Evolutionary conservation across 2,113 vertebrate species (phyloP).

Genomic region (Eurystomus gularis): DNA sequence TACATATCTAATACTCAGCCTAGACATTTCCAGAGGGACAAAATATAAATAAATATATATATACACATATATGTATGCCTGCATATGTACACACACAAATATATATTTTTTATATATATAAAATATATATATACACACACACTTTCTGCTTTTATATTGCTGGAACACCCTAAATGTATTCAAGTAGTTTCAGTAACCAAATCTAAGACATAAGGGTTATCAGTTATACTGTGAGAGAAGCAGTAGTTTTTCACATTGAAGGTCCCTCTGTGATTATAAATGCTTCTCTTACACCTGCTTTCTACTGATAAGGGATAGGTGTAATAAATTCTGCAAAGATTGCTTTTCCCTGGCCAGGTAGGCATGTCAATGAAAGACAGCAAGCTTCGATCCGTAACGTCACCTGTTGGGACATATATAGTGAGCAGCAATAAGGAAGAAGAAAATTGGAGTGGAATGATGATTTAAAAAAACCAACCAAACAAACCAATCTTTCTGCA

Average conservation of each 20-base stretch:
- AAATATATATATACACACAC: accelerated
- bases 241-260: not conserved
- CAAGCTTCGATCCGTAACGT: not conserved
- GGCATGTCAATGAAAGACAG: not conserved
- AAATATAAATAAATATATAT: too few species aligned
- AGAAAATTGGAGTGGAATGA: not conserved
- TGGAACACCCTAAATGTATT: not conserved
- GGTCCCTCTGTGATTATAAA: not conserved
- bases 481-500: not conserved
- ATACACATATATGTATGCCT: too few species aligned
- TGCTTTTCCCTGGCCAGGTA: not conserved
- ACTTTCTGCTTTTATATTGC: not conserved
- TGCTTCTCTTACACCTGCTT: constrained; percentile 7
- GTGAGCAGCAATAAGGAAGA: not conserved
- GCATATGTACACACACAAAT: not conserved
- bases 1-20: not conserved
- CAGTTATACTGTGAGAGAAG: not conserved
- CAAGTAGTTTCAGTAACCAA: not conserved
- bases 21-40: not conserved
- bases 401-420: not conserved
- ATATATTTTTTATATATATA: too few species aligned
- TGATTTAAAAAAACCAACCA: not conserved
- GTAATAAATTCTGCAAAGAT: constrained; percentile 11
- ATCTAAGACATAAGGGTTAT: not conserved
- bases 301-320: not conserved